phyloP scores from a whole-genome alignment of 2,113 vertebrate species.

The Ardeotis arabs region DNA sequence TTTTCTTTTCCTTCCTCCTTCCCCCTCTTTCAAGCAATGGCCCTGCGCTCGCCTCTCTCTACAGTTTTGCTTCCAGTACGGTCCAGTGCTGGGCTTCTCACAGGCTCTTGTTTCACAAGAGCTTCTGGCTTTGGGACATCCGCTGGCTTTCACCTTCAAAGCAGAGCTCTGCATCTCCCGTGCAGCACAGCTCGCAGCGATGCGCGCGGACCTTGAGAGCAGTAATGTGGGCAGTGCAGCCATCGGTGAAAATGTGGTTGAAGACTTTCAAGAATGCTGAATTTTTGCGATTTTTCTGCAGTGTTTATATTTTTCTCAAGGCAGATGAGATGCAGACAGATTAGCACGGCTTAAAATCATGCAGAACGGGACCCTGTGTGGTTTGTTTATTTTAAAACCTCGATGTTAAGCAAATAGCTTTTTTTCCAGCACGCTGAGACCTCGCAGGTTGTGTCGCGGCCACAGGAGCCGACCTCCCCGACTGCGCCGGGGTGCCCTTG shows the following conservation, averaged over 20 bases:
- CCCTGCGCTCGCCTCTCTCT: fast-evolving
- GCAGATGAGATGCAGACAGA: fast-evolving
- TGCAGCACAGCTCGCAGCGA: fast-evolving
- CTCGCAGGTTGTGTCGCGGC: neutral
- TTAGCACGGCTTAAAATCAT: neutral
- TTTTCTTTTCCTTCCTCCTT: neutral
- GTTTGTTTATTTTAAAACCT: neutral
- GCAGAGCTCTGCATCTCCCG: neutral
- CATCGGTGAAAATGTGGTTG: fast-evolving
- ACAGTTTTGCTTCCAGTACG: neutral
- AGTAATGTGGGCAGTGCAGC: neutral
- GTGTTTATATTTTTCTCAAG: neutral
- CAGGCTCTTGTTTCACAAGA: neutral
- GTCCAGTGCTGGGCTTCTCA: neutral
- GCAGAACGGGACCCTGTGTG: neutral
- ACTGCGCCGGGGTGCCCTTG: neutral
- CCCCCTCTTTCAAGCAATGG: neutral
- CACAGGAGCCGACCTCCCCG: neutral
- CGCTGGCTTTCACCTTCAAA: neutral
- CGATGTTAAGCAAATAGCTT: neutral
- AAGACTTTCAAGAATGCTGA: neutral
- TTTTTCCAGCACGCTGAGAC: neutral
- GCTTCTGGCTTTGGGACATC: neutral
- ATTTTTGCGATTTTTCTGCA: neutral
- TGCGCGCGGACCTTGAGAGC: fast-evolving